Base-by-base conservation (phyloP, 2,113 vertebrate species). In the Capreolus pygargus region DNA sequence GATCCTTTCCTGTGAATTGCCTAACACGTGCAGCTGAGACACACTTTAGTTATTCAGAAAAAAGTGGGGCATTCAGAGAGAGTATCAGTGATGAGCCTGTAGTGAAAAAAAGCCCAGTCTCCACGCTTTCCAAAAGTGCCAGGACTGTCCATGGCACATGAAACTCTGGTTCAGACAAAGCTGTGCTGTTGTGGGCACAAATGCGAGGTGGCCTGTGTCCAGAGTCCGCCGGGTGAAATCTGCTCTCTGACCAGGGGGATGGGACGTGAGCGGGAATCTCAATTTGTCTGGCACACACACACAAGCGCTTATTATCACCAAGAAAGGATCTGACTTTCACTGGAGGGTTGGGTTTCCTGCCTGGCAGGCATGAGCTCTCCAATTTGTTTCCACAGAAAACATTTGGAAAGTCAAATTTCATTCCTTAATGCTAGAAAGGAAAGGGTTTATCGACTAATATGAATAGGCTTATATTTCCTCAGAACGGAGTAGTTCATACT, bases 351-450 rank as follows among this genome's bases (percentile, higher is more conserved):
- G 39, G 88, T 89, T 98, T 95, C 97, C 88, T 79, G 76, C 82
- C 64, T 28, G 82, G 82, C 90, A 88, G 78, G 52, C 83, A 55
- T 15, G 3, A 58, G 61, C 82, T 52, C 88, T 79, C 74, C 74
- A 14, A 15, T 60, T 43, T 81, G 86, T 64, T 97, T 94, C 89
- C 96, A 97, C 89, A 95, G 92, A 95, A 93, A 98, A 97, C 61
- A 94, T 15, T 74, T 33, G 23, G 55, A 83, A 94, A 91, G 90
- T 92, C 70, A 87, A 43, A 67, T 88, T 92, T 91, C 70, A 23
- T 87, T 78, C 57, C 79, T 58, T 70, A 25, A 52, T 8, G 33
- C 55, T 8, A 36, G 88, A 55, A 39, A 93, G 92, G 79, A 27
- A 88, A 57, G 54, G 79, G 47, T 50, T 39, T n/a, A 11, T 57